Base-by-base conservation (phyloP, 1,140 invertebrate species). In the Macrobrachium nipponense region DNA sequence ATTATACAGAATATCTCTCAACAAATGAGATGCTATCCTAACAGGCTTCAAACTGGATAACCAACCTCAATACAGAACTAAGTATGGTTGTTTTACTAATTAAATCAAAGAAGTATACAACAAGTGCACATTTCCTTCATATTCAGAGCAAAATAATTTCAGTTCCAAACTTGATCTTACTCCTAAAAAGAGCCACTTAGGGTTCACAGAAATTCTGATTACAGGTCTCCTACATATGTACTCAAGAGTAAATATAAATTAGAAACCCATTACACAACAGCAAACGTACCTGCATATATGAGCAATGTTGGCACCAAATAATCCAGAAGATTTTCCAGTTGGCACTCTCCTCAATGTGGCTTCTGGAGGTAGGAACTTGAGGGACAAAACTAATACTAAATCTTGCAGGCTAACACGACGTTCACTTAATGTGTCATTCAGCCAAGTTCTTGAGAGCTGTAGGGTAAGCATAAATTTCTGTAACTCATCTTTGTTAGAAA, bases 291-390 rank as follows among this genome's bases (percentile, higher is more conserved):
- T 97, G 94, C 96, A 96, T 90, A 97, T 95, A 92, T 95, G 94
- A 90, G 94, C 94, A 91, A 98, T 96, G 92, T 96, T 96, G 84
- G 95, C 95, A 68, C 96, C 96, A 92, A 97, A 98, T 17, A 97
- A 92, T 61, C 95, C 95, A 84, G 95, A 95, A 77, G 95, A 94
- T 92, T 97, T 97, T 70, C 95, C 94, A 59, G 94, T 94, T 83
- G 96, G 95, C 89, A 96, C 94, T 90, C 95, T 92, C 88, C 95
- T 92, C 61, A 96, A 91, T 20, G 95, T 95, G 59, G 96, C 94
- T 92, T 97, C 96, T 83, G 95, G 95, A 43, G 95, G 95, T 89
- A 95, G 93, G 91, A 96, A 95, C 89, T 94, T 94, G 75, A 97
- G 92, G 17, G 92, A 93, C 11, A 95, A 92, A 64, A 93, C 93